Evolutionary conservation across 2,797 vertebrate genomes (phyloP).

Genomic region (Labroides dimidiatus): DNA sequence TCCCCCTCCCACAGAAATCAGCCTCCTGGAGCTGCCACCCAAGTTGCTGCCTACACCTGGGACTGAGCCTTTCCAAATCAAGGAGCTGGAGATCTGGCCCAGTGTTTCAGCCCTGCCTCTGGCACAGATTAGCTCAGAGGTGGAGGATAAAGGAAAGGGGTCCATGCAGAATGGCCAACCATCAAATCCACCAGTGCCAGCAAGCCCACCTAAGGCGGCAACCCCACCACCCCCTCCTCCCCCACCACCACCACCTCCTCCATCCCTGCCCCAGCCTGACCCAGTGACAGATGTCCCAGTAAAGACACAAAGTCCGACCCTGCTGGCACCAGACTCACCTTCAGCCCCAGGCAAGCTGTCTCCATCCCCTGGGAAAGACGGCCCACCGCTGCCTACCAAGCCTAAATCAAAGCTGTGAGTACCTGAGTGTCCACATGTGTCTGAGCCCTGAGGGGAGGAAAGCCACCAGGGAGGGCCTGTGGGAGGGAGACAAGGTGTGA

Average conservation of each 20-base stretch:
- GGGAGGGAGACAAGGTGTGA: conserved; percentile 27
- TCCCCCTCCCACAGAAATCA: conserved; percentile 87
- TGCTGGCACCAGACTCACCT: conserved; percentile 43
- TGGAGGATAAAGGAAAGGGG: conserved; percentile 72
- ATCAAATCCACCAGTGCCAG: conserved; percentile 77
- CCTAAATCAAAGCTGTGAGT: conserved; percentile 99
- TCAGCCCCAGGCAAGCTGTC: conserved; percentile 67
- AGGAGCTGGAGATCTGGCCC: conserved; percentile 85
- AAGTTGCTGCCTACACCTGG: conserved; percentile 75
- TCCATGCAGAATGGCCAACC: conserved; percentile 73
- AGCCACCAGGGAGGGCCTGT: conserved; percentile 1
- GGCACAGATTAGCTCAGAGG: conserved; percentile 61
- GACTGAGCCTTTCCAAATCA: conserved; percentile 82
- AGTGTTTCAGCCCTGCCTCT: conserved; percentile 78
- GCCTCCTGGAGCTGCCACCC: conserved; percentile 88
- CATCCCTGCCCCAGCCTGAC: conserved; percentile 41
- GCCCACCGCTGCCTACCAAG: conserved; percentile 91
- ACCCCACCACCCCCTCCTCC: conserved; percentile 41
- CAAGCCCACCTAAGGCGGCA: conserved; percentile 44
- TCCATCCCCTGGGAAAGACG: conserved; percentile 86
- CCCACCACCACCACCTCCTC: conserved; percentile 42
- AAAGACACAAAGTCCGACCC: conserved; percentile 23
- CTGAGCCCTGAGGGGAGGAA: conserved; percentile 24
- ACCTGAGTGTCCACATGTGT: conserved; percentile 44
- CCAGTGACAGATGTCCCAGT: conserved; percentile 10